phyloP scores from a whole-genome alignment of 1,140 invertebrate species.

The Euura lappo region DNA sequence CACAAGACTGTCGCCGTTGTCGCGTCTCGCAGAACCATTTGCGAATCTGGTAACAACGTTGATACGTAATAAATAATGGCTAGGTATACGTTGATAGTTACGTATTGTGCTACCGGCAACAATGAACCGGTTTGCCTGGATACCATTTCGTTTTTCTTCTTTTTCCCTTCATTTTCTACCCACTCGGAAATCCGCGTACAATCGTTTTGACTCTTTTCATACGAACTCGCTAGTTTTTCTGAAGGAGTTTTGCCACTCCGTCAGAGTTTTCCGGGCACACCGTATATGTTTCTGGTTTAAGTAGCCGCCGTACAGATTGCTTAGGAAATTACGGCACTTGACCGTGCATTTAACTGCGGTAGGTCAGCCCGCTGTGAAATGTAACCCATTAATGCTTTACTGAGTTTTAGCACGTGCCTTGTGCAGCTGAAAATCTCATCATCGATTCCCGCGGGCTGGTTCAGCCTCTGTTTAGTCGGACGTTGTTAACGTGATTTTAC shows the following conservation, averaged over 20 bases:
- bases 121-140: conserved; percentile 23
- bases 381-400: background rate
- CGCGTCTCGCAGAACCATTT: background rate
- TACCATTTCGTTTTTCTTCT: conserved; percentile 19
- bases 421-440: conserved; percentile 23
- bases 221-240: too few species aligned
- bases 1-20: conserved; percentile 16
- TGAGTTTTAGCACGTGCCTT: background rate
- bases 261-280: too few species aligned
- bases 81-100: too few species aligned
- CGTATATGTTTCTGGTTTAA: too few species aligned
- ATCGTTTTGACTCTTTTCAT: too few species aligned
- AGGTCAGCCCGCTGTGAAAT: too few species aligned
- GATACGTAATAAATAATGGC: too few species aligned
- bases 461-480: conserved; percentile 21
- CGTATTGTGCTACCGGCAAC: conserved; percentile 25
- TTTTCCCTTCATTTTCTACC: conserved; percentile 8
- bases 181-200: too few species aligned
- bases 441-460: conserved; percentile 27
- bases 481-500: background rate
- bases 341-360: too few species aligned
- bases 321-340: too few species aligned
- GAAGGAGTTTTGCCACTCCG: too few species aligned
- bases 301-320: too few species aligned
- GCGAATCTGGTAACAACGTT: background rate